These are phyloP conservation scores for Melanerpes formicivorus DNA, from an alignment of 2,113 vertebrate species.

Conservation along the genomic window DNA sequence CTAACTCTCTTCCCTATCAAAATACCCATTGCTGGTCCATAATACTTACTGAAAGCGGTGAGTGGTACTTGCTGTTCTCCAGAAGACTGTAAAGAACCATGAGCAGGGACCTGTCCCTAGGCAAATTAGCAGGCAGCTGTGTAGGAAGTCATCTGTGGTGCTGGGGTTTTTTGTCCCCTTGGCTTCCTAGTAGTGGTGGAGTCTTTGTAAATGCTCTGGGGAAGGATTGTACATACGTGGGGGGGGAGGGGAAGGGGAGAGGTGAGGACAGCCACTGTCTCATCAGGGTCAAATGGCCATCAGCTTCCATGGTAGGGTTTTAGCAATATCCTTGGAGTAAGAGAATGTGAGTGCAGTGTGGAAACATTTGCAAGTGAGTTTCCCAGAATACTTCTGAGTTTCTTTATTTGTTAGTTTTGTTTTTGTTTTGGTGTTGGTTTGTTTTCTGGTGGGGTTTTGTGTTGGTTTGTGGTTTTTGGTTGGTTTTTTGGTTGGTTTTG, in stretches of 20 bases:
- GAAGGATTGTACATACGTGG: fast-evolving
- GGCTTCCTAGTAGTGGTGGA: neutral
- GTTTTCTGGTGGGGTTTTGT: no score
- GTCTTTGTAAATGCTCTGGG: neutral
- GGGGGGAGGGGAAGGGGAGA: no score
- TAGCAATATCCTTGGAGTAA: neutral
- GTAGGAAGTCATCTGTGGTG: neutral
- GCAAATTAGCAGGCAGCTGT: neutral
- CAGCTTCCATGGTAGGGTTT: neutral
- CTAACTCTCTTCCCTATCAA: neutral
- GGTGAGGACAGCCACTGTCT: neutral
- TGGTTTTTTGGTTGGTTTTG: no score
- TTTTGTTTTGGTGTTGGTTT: no score
- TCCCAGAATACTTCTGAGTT: neutral
- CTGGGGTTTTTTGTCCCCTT: neutral
- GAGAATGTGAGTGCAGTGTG: neutral
- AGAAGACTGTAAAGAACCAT: neutral
- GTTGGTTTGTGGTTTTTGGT: no score
- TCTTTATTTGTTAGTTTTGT: no score
- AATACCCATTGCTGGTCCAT: neutral
- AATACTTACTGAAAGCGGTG: neutral
- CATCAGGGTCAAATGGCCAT: neutral
- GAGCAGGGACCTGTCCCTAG: neutral
- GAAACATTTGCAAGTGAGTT: neutral
- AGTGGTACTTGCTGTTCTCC: neutral